These are phyloP conservation scores for Rhagophthalmus giganteus DNA, from an alignment of 2,888 invertebrate species.

Conservation along the genomic window DNA sequence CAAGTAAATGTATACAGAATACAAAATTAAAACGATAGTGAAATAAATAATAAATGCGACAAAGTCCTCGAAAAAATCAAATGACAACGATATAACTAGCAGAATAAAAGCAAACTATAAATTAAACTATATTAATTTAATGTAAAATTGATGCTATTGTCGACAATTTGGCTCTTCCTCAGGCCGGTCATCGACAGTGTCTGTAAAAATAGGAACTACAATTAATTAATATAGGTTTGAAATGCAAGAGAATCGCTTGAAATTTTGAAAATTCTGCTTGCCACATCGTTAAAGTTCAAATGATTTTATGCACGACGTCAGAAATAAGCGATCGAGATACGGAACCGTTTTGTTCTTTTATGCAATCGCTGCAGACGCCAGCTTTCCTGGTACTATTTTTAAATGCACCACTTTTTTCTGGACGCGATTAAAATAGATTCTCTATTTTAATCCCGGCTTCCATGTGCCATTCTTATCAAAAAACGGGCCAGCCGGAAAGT, in stretches of 20 bases:
- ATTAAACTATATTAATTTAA: slow-evolving; percentile 12
- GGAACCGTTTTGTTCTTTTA: too few species aligned
- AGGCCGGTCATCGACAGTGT: slow-evolving; percentile 21
- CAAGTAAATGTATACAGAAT: slow-evolving; percentile 4
- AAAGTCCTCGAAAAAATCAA: slow-evolving; percentile 16
- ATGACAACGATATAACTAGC: slow-evolving; percentile 27
- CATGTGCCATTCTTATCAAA: too few species aligned
- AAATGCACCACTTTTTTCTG: too few species aligned
- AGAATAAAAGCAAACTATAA: slow-evolving; percentile 22
- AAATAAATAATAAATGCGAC: slow-evolving; percentile 30
- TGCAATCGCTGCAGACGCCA: too few species aligned
- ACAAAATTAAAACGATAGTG: slow-evolving; percentile 18
- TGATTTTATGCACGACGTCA: neutral
- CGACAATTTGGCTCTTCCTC: slow-evolving; percentile 19
- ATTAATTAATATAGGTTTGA: slow-evolving; percentile 3
- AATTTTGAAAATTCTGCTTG: slow-evolving; percentile 25
- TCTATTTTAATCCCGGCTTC: too few species aligned
- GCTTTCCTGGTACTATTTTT: too few species aligned
- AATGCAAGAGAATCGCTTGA: slow-evolving; percentile 1
- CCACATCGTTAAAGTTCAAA: slow-evolving; percentile 22
- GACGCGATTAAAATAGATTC: too few species aligned
- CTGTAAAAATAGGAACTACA: slow-evolving; percentile 25
- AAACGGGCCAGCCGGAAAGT: too few species aligned
- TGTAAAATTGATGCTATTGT: slow-evolving; percentile 17
- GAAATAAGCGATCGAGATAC: too few species aligned